Evolutionary conservation across 2,888 invertebrate species (phyloP).

Genomic region (Catocala fraxini): DNA sequence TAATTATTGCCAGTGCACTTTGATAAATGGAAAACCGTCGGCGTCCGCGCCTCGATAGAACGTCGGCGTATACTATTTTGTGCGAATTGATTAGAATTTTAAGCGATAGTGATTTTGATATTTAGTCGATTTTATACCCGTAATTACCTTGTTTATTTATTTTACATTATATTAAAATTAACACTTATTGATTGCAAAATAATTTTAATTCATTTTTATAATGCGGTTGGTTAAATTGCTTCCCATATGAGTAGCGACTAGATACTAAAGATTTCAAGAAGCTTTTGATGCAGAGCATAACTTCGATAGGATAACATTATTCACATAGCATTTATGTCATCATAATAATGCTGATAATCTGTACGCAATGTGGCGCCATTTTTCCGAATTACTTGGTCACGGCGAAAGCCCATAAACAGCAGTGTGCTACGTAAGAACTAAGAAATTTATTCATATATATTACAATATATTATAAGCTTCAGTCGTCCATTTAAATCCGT

Average conservation of each 20-base stretch:
- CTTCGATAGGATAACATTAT: background rate
- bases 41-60: slow-evolving; percentile 27
- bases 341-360: background rate
- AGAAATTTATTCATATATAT: too few species aligned
- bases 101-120: background rate
- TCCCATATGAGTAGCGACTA: background rate
- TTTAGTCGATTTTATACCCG: background rate
- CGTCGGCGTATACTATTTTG: slow-evolving; percentile 6
- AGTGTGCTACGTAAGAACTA: too few species aligned
- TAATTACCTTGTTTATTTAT: background rate
- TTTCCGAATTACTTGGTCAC: background rate
- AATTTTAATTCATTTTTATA: background rate
- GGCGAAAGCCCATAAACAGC: too few species aligned
- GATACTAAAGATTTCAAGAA: too few species aligned
- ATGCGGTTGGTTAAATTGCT: background rate
- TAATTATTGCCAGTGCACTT: slow-evolving; percentile 45
- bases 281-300: too few species aligned
- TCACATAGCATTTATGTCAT: slow-evolving; percentile 1
- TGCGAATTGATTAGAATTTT: slow-evolving; percentile 13
- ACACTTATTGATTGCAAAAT: too few species aligned
- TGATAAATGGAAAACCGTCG: slow-evolving; percentile 39
- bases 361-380: background rate
- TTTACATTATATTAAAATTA: background rate
- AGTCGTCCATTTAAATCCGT: too few species aligned
- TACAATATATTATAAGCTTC: too few species aligned